These are phyloP conservation scores for Orientallactaga bullata DNA, from an alignment of 2,113 vertebrate genomes.

Conservation along the genomic window DNA sequence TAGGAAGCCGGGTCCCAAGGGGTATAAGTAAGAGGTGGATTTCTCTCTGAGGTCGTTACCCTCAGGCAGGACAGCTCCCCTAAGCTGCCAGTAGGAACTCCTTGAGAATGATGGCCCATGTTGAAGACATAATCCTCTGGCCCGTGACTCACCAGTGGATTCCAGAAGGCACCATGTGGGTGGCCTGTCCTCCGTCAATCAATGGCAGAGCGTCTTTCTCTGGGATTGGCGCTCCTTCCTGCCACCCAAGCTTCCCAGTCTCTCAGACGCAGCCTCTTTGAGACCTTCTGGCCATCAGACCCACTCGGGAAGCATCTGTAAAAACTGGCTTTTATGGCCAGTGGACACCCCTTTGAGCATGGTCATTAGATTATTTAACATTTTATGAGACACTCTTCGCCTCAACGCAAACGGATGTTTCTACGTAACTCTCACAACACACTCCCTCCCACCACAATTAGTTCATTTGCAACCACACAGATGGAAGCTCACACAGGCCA, in stretches of 20 bases:
- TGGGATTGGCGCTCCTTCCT: conserved; percentile 63
- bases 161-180: conserved; percentile 81
- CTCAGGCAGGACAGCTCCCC: conserved; percentile 65
- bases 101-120: conserved; percentile 65
- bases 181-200: conserved; percentile 80
- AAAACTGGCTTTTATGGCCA: conserved; percentile 77
- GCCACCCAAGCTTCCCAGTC: conserved; percentile 74
- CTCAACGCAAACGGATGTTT: conserved; percentile 65
- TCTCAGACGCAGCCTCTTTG: conserved; percentile 67
- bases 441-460: conserved; percentile 26
- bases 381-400: conserved; percentile 75
- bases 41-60: conserved; percentile 70
- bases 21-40: conserved; percentile 22
- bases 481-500: conserved; percentile 10
- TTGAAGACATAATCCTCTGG: conserved; percentile 80
- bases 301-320: conserved; percentile 67
- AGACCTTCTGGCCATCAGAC: conserved; percentile 70
- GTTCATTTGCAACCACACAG: conserved; percentile 43
- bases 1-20: conserved; percentile 34
- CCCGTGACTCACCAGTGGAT: conserved; percentile 79
- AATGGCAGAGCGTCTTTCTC: conserved; percentile 63
- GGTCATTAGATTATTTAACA: conserved; percentile 76
- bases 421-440: conserved; percentile 35
- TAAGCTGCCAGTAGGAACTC: conserved; percentile 76
- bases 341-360: conserved; percentile 63